A percentile compares a stretch with the other conserved stretches of the same genome.
These are phyloP conservation scores for Aphelocoma californica DNA, from an alignment of 2,797 vertebrate genomes.

Conservation along the genomic window DNA sequence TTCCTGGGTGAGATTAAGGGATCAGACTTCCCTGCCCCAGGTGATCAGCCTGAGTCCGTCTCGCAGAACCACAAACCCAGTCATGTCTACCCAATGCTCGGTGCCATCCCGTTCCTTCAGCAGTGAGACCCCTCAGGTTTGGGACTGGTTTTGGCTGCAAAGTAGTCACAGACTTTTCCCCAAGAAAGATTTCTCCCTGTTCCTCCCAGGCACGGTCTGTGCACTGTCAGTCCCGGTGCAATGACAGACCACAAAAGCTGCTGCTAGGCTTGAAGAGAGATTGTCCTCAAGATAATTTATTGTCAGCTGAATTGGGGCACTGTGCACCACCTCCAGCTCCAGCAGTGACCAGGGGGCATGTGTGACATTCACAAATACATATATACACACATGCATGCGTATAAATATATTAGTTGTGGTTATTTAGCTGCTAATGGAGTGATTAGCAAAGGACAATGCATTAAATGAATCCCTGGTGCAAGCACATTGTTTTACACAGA, in stretches of 20 bases:
- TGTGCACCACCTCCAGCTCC: neutral
- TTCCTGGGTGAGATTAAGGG: neutral
- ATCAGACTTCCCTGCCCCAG: neutral
- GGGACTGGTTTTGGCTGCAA: neutral
- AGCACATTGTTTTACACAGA: neutral
- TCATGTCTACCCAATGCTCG: accelerated
- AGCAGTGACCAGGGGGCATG: neutral
- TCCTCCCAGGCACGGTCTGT: neutral
- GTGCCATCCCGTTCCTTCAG: accelerated
- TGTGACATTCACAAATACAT: neutral
- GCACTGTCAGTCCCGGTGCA: neutral
- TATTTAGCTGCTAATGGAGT: neutral
- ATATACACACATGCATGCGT: too few relatives aligned
- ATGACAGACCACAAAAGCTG: neutral
- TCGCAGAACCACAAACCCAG: neutral
- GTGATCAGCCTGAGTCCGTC: accelerated
- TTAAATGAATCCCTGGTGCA: neutral
- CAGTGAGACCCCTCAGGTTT: neutral
- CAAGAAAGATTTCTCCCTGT: neutral
- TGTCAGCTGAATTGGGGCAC: neutral
- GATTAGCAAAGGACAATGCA: neutral
- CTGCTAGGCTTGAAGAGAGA: neutral
- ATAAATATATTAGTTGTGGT: neutral
- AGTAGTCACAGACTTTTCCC: neutral
- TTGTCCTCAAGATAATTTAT: neutral